Evolutionary conservation across 1,140 invertebrate species (phyloP).

Genomic region (Hycleus cichorii): DNA sequence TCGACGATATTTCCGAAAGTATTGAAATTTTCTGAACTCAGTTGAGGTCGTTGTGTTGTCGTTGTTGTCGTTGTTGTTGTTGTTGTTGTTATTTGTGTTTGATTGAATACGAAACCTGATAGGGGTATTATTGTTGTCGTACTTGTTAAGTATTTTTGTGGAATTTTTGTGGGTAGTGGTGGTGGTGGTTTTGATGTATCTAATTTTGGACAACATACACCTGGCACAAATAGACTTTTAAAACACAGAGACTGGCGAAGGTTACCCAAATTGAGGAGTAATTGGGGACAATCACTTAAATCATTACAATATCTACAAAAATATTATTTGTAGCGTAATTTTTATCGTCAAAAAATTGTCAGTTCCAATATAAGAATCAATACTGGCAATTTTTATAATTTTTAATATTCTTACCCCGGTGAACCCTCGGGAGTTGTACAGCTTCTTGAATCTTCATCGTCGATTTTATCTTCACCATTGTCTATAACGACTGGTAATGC

Average conservation of each 20-base stretch:
- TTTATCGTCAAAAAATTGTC: too few relatives aligned
- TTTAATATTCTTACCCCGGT: conserved; percentile 49
- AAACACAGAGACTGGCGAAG: conserved; percentile 84
- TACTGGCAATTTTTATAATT: not conserved
- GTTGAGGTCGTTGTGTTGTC: not conserved
- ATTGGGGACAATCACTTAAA: conserved; percentile 78
- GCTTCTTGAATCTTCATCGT: conserved; percentile 37
- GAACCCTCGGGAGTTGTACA: conserved; percentile 77
- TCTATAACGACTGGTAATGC: conserved; percentile 48
- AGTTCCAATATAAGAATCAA: too few relatives aligned
- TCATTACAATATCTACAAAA: conserved; percentile 60
- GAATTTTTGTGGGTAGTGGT: too few relatives aligned
- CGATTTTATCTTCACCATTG: conserved; percentile 29
- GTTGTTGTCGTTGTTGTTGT: not conserved
- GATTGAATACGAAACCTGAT: too few relatives aligned
- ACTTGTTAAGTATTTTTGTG: too few relatives aligned
- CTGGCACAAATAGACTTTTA: conserved; percentile 83
- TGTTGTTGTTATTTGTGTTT: too few relatives aligned
- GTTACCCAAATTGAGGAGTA: conserved; percentile 74
- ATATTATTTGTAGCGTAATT: not conserved
- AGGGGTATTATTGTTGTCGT: too few relatives aligned
- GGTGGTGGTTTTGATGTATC: conserved; percentile 27
- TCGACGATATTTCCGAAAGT: conserved; percentile 40
- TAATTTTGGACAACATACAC: conserved; percentile 74
- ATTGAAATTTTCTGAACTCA: not conserved